Percentiles rank a stretch among this genome's conserved stretches.
Conservation (phyloP, 2,888 invertebrate species). For the Halocaridina rubra region DNA sequence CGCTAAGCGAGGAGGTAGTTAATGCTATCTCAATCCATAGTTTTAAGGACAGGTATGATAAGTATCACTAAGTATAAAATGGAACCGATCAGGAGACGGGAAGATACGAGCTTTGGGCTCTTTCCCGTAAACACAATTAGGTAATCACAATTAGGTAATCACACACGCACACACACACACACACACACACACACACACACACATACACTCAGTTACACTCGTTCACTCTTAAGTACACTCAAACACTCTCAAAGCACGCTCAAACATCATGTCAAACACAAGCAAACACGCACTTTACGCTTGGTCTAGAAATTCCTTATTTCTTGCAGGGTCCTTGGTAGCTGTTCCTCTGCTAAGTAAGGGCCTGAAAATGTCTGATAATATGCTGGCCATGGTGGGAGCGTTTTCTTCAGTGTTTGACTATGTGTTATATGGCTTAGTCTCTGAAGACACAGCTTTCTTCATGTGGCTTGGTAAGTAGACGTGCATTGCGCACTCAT, state of each 20-base stretch:
- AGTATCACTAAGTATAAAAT: too few relatives aligned
- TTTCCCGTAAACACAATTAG: too few relatives aligned
- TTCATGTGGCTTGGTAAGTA: slow-evolving; percentile 61
- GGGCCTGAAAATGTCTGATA: slow-evolving; percentile 53
- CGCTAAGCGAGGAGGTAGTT: too few relatives aligned
- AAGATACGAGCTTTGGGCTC: too few relatives aligned
- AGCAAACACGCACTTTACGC: too few relatives aligned
- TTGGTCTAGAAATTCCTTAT: too few relatives aligned
- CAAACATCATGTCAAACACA: too few relatives aligned
- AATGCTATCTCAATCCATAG: too few relatives aligned
- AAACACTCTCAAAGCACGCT: background rate
- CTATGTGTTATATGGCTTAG: slow-evolving; percentile 50
- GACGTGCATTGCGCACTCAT: background rate
- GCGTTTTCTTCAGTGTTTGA: slow-evolving; percentile 56
- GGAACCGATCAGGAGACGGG: too few relatives aligned
- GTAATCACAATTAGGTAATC: too few relatives aligned
- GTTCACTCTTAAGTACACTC: background rate
- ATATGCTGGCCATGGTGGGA: slow-evolving; percentile 57
- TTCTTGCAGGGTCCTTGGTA: slow-evolving; percentile 46
- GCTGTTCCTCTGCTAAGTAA: slow-evolving; percentile 60
- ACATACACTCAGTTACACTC: background rate
- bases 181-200: slow-evolving; percentile 14
- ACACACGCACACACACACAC: too few relatives aligned
- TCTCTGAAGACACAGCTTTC: slow-evolving; percentile 34
- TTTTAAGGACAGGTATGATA: too few relatives aligned